Conservation (phyloP, 2,888 invertebrate species). For the Oscheius sp. region DNA sequence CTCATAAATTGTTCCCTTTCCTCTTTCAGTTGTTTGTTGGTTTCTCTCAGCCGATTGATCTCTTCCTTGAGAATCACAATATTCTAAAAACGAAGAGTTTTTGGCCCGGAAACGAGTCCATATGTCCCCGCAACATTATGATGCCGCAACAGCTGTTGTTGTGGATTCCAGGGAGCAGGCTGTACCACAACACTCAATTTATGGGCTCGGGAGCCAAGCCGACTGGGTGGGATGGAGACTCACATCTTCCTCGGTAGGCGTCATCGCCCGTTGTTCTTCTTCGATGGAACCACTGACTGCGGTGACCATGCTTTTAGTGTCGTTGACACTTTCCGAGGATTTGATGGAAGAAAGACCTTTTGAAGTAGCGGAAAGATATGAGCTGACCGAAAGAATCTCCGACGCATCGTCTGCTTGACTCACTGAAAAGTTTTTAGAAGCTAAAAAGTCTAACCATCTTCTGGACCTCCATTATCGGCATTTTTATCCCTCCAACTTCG, state of each 20-base stretch:
- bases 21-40: conserved; percentile 59
- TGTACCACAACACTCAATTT: background rate
- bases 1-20: background rate
- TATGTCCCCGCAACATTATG: conserved; percentile 1
- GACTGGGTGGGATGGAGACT: too few relatives aligned
- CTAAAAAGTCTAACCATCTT: conserved; percentile 40
- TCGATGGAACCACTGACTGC: conserved; percentile 53
- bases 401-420: conserved; percentile 12
- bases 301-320: conserved; percentile 53
- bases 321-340: conserved; percentile 61
- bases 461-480: conserved; percentile 52
- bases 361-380: conserved; percentile 67
- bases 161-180: background rate
- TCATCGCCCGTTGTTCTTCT: conserved; percentile 61
- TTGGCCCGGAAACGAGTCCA: background rate
- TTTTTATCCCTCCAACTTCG: conserved; percentile 46
- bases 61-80: conserved; percentile 75
- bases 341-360: conserved; percentile 65
- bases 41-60: conserved; percentile 72
- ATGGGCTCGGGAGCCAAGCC: too few relatives aligned
- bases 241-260: conserved; percentile 64
- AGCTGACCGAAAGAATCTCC: conserved; percentile 59
- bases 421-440: background rate
- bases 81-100: conserved; percentile 10
- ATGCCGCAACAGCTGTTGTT: conserved; percentile 18